Evolutionary conservation across 2,113 vertebrate genomes (phyloP).

Genomic region (Toxostoma redivivum): DNA sequence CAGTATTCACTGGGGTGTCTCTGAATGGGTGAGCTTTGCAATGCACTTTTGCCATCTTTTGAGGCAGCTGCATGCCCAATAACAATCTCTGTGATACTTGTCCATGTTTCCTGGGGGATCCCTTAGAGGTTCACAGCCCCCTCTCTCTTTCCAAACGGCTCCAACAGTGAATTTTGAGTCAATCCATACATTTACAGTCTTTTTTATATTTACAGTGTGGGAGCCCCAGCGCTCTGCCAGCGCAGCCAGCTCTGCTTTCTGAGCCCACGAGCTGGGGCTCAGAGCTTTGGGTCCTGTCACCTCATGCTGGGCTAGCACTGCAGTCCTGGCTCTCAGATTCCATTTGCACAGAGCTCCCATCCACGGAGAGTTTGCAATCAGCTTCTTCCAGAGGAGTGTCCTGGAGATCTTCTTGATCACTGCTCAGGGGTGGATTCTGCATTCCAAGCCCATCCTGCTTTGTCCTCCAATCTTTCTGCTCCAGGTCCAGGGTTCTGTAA

Average conservation of each 20-base stretch:
- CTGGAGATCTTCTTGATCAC: accelerated
- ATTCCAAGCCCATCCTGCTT: background rate
- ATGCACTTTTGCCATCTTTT: accelerated
- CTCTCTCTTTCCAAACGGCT: background rate
- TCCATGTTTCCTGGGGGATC: background rate
- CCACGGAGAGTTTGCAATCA: accelerated
- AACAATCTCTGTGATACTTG: accelerated
- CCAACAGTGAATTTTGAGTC: background rate
- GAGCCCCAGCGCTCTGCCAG: accelerated
- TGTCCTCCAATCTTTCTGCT: background rate
- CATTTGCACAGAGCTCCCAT: accelerated
- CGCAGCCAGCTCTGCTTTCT: background rate
- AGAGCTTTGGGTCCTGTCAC: accelerated
- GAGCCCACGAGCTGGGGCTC: accelerated
- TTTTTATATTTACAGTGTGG: accelerated
- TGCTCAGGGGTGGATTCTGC: background rate
- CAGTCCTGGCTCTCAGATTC: background rate
- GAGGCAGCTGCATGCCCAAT: background rate
- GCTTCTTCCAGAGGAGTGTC: background rate
- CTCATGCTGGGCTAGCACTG: accelerated
- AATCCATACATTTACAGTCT: accelerated
- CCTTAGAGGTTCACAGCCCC: background rate
- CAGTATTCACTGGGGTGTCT: accelerated
- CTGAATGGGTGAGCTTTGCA: accelerated
- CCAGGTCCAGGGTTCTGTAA: background rate